These are phyloP conservation scores for Indicator indicator DNA, from an alignment of 2,113 vertebrate genomes.

Conservation along the genomic window DNA sequence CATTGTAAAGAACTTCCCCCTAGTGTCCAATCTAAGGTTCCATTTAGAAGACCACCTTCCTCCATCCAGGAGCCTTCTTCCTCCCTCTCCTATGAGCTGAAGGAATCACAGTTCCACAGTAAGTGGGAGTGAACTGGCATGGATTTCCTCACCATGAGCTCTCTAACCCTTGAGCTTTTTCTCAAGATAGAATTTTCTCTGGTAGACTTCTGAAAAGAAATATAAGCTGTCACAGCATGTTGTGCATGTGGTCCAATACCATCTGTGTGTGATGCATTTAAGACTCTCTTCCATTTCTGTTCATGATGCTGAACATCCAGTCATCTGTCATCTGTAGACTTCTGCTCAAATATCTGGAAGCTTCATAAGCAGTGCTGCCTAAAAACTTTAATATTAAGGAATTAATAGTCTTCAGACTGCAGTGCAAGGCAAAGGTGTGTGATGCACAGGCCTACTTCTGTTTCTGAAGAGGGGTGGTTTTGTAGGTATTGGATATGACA, in stretches of 20 bases:
- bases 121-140: background rate
- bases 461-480: background rate
- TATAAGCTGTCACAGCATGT: background rate
- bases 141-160: background rate
- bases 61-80: background rate
- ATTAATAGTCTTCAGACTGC: background rate
- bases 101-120: background rate
- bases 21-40: background rate
- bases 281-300: background rate
- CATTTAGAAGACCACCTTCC: background rate
- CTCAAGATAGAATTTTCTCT: background rate
- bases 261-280: background rate
- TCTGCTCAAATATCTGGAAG: background rate
- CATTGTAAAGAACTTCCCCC: no score
- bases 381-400: background rate
- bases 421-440: background rate
- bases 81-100: background rate
- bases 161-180: background rate
- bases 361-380: background rate
- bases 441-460: background rate
- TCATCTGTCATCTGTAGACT: background rate
- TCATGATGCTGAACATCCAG: fast-evolving
- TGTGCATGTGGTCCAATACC: background rate
- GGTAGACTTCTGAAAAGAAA: background rate
- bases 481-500: background rate